Conservation (phyloP, 2,113 vertebrate species). For the Muntiacus reevesi region DNA sequence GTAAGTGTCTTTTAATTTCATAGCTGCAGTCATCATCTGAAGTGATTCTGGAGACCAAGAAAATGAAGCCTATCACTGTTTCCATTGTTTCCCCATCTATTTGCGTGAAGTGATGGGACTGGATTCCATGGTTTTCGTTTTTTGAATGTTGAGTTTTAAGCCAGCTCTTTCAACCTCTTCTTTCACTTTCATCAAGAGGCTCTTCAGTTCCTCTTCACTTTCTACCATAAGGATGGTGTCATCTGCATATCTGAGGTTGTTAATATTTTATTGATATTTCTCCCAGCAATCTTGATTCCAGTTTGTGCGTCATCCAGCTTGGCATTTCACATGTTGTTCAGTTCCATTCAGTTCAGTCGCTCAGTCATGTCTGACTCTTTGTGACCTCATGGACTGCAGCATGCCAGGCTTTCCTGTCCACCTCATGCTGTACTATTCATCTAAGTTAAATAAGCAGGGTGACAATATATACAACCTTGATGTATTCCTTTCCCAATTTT, state of each 20-base stretch:
- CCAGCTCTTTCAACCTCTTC: not conserved
- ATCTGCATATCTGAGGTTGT: not conserved
- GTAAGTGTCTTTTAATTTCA: not conserved
- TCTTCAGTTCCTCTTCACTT: not conserved
- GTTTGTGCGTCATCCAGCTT: not conserved
- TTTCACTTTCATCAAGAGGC: not conserved
- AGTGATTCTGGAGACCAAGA: not conserved
- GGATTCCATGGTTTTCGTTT: not conserved
- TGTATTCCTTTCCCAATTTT: not conserved
- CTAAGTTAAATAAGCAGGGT: not conserved
- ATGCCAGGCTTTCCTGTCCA: not conserved
- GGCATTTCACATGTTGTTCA: not conserved
- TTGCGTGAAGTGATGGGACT: not conserved
- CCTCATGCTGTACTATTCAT: rapidly evolving
- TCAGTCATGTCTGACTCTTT: not conserved
- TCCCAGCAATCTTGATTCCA: not conserved
- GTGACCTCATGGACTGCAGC: not conserved
- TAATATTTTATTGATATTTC: not conserved
- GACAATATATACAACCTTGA: not conserved
- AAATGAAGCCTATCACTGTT: not conserved
- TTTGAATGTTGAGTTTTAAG: not conserved
- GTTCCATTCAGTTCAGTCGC: rapidly evolving
- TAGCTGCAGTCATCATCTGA: not conserved
- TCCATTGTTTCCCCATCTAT: not conserved
- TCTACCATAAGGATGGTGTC: not conserved